Base-by-base conservation (phyloP, 2,888 invertebrate genomes). In the Nasonovia ribisnigri region DNA sequence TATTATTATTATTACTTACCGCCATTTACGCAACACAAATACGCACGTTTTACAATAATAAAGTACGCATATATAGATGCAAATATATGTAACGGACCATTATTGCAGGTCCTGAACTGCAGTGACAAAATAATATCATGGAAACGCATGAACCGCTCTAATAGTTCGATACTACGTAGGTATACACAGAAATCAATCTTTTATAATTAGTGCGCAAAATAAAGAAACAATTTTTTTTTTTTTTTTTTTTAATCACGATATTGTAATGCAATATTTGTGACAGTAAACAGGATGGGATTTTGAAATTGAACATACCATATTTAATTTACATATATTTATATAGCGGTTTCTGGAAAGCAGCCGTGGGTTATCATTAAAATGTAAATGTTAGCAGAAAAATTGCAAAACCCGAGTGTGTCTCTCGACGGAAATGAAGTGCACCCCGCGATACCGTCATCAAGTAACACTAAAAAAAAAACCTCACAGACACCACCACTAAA, bases 131-230 rank as follows among this genome's bases (percentile, higher is more conserved):
- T 60, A 89, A 60, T 42, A 60, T 89, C 43, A 10, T 60, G 60
- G n/a, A 60, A 88, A 84, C 84, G 91, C 77, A 90, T 29, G 90
- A 51, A 84, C 54, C 91, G 91, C 84, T 91, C 91, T 29, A 43
- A 91, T 57, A 43, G 86, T 91, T 91, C 84, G 29, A 77, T n/a
- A n/a, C 84, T 8, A 6, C 20, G 8, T 10, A 51, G 46, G n/a
- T 20, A 36, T 42, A 42, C 20, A 77, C 29, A 77, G 36, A 20
- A 36, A 77, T 77, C 86, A 91, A 91, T 86, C n/a, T 54, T 91
- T 84, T 86, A n/a, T n/a, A 91, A 91, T 91, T 60, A 46, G 91
- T 91, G 91, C 54, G 29, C 51, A 42, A 84, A 91, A 54, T 51
- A 88, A 88, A 88, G 16, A 51, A 60, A 60, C 60, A 6, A 67